A percentile compares a stretch with the other conserved stretches of the same genome.
phyloP scores from a whole-genome alignment of 2,113 vertebrate species.

The Axis porcinus region DNA sequence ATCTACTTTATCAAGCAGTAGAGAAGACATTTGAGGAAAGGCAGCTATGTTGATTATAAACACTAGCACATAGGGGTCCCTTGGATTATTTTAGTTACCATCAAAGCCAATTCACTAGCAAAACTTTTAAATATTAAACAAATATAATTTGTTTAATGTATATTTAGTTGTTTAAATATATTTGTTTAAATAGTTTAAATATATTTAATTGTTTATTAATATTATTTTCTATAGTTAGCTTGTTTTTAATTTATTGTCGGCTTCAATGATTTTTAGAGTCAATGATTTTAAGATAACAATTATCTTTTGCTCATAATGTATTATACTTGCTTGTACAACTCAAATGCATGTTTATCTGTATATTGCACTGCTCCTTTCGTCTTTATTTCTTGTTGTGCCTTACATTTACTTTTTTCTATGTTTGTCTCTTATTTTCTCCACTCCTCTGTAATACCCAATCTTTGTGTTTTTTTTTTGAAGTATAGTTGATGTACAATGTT shows the following conservation, averaged over 20 bases:
- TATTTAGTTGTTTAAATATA: no score
- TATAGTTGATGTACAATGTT: not conserved
- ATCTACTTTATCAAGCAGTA: not conserved
- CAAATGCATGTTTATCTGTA: not conserved
- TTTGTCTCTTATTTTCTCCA: not conserved
- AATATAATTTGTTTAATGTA: no score
- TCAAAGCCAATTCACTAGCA: not conserved
- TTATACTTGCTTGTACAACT: not conserved
- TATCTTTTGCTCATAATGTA: not conserved
- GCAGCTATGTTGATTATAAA: not conserved
- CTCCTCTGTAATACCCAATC: not conserved
- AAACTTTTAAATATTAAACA: not conserved
- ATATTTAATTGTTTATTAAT: not conserved
- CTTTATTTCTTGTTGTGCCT: not conserved
- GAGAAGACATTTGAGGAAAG: not conserved
- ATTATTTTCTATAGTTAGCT: not conserved
- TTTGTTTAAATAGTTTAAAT: not conserved
- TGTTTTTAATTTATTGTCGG: not conserved
- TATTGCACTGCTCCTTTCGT: not conserved
- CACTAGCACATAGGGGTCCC: not conserved
- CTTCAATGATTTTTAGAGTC: not conserved
- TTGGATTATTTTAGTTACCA: not conserved
- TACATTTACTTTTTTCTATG: not conserved
- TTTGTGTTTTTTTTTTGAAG: not conserved
- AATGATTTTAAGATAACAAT: not conserved